Base-by-base conservation (phyloP, 1,140 invertebrate genomes). In the Drosophila gunungcola region DNA sequence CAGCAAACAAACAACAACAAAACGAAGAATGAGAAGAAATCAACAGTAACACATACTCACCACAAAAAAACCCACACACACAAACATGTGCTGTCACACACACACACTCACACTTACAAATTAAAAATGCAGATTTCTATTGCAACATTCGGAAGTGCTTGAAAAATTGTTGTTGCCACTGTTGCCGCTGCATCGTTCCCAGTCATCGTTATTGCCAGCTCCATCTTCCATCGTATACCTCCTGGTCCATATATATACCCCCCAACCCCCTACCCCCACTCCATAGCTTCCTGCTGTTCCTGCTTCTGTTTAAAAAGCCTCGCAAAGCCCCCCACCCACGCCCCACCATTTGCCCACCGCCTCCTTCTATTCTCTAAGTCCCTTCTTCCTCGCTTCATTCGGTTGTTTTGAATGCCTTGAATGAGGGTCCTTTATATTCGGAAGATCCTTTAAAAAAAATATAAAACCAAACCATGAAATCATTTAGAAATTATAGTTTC, bases 101-200 rank as follows among this genome's bases (percentile, higher is more conserved):
- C n/a, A 60, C 13, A 49, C 32, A 41, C 39, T 61, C 29, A 64
- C 53, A 54, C 46, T 63, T 21, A 83, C 62, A 74, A 81, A 81
- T 86, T 86, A 81, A 86, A 86, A 85, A 85, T 85, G 78, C 78
- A 81, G 82, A 85, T 86, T 86, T 86, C 73, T 78, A 86, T 85
- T 81, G 81, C 82, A 85, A 80, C 72, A 80, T 79, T 84, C 81
- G 81, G 76, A 84, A 81, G 78, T 78, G 68, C 82, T 86, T 78
- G 81, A 73, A 85, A 85, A 80, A 72, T 80, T 85, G 78, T 85
- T 84, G 58, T 64, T 68, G 61, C 39, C 61, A 41, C 21, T 72
- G 29, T 32, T 32, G 73, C 13, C 70, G 49, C 45, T 63, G 74
- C 52, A 63, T 63, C 62, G 58, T 46, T 70, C 51, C 53, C 58